phyloP scores from a whole-genome alignment of 2,797 vertebrate species.

The Phyllotis vaccarum region DNA sequence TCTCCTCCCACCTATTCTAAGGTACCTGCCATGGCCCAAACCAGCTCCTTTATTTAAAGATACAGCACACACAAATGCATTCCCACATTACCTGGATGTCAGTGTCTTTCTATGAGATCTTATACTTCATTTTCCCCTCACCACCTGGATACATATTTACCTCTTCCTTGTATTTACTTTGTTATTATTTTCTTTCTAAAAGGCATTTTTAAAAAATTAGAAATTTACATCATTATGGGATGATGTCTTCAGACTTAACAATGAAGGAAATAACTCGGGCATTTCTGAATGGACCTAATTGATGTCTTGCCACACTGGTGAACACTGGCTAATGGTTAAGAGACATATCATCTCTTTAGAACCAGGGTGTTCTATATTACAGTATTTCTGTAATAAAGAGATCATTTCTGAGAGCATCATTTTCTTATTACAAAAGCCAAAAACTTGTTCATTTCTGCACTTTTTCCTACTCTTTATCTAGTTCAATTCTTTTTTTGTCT shows the following conservation, averaged over 20 bases:
- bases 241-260: not conserved
- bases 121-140: not conserved
- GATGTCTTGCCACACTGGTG: not conserved
- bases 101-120: not conserved
- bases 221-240: not conserved
- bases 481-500: constrained; percentile 19
- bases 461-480: constrained; percentile 14
- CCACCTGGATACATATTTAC: not conserved
- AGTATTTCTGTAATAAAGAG: not conserved
- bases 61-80: too few species aligned
- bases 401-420: not conserved
- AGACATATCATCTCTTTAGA: not conserved
- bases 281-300: not conserved
- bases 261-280: not conserved
- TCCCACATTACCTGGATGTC: not conserved
- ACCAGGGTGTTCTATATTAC: not conserved
- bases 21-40: too few species aligned
- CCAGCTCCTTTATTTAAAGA: too few species aligned
- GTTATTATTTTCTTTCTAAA: not conserved
- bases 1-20: too few species aligned
- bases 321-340: not conserved
- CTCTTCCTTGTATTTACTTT: not conserved
- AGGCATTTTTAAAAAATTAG: not conserved
- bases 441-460: not conserved
- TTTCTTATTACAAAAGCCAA: not conserved